Base-by-base conservation (phyloP, 2,888 invertebrate species). In the Rhimphoctona megacephalus region DNA sequence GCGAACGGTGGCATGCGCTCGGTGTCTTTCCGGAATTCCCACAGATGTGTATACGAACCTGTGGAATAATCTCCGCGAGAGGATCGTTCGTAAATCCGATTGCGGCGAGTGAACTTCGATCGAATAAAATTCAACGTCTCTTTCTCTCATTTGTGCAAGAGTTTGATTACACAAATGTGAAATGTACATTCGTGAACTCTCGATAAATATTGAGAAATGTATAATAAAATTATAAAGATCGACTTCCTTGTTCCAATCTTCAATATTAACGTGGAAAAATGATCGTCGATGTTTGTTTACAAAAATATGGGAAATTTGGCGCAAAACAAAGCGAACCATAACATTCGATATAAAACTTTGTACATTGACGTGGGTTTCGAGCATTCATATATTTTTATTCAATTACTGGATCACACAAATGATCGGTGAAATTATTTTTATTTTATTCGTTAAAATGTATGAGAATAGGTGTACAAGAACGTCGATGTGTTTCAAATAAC, bases 21-120 rank as follows among this genome's bases (percentile, higher is more conserved):
- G 73, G 19, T 49, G 39, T 52, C 43, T 85, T 61, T 52, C 67
- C 82, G 85, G 85, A 82, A 85, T 85, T 82, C 74, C 52, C 82
- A 74, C 82, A 82, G 82, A 85, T 74, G 78, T 25, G 30, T 46
- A 33, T 22, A 33, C 22, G 17, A 77, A 52, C 49, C 49, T n/a
- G 57, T 46, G 36, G 49, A 72, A 80, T 80, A 80, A 80, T 80
- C 74, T 69, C 46, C 39, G 67, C 46, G 73, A 39, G 81, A 70
- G 54, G 79, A 85, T 85, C 79, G 85, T 79, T 82, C 70, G 85
- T 79, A 76, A 85, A 85, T 79, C 81, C 78, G 85, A 85, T 85
- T 82, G 79, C 85, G 69, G 70, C 85, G 33, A 67, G 52, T 61
- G 30, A 74, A 43, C 67, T 74, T 79, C 78, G 66, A 85, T 57